These are phyloP conservation scores for Aphaenogaster floridana DNA, from an alignment of 1,140 invertebrate genomes.

Conservation along the genomic window DNA sequence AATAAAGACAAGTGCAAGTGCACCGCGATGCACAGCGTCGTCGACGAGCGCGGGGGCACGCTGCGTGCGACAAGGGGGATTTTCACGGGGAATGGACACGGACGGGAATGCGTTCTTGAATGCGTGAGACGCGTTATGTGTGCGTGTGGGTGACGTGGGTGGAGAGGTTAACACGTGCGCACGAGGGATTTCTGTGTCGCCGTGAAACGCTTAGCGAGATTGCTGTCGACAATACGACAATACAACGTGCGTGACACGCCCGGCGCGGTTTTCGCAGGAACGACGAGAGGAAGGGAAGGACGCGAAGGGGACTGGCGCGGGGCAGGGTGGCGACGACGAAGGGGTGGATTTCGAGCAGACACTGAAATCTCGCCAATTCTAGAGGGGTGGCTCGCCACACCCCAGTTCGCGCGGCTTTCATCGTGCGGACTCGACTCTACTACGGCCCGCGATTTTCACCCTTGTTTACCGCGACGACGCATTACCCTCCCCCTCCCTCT, in stretches of 20 bases:
- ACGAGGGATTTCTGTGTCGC: conserved; percentile 78
- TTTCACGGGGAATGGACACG: conserved; percentile 62
- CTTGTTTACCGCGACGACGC: conserved; percentile 34
- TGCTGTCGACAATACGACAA: conserved; percentile 87
- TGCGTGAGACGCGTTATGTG: conserved; percentile 47
- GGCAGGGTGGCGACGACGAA: conserved; percentile 56
- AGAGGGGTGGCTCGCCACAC: conserved; percentile 78
- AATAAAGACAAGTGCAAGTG: conserved; percentile 53
- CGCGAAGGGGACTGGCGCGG: conserved; percentile 64
- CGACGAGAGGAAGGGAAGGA: conserved; percentile 47
- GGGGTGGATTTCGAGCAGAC: conserved; percentile 80
- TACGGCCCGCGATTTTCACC: conserved; percentile 39
- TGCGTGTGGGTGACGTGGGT: conserved; percentile 80
- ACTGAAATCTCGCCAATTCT: conserved; percentile 87
- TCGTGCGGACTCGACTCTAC: conserved; percentile 37
- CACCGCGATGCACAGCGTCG: conserved; percentile 57
- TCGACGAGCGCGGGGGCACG: conserved; percentile 48
- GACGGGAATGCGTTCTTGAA: conserved; percentile 68
- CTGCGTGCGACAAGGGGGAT: conserved; percentile 66
- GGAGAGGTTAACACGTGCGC: conserved; percentile 83
- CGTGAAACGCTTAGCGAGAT: conserved; percentile 87
- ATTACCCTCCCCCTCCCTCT: not conserved
- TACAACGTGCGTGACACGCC: conserved; percentile 86
- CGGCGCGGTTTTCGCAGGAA: conserved; percentile 80
- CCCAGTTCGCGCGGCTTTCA: conserved; percentile 64